phyloP scores from a whole-genome alignment of 1,140 invertebrate genomes.

The Phthorimaea operculella region DNA sequence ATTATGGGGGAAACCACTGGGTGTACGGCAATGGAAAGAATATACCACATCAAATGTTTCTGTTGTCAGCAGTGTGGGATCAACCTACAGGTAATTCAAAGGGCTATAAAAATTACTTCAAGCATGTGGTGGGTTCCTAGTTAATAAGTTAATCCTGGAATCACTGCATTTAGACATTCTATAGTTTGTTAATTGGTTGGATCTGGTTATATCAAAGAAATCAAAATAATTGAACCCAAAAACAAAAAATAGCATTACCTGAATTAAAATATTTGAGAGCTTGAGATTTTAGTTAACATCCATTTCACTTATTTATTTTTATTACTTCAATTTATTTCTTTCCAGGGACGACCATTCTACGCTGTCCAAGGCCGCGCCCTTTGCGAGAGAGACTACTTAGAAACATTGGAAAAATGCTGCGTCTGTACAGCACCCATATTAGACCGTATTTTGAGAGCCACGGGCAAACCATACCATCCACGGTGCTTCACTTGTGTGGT shows the following conservation, averaged over 20 bases:
- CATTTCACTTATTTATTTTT: not conserved
- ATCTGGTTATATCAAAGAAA: too few relatives aligned
- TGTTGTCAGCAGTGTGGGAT: conserved; percentile 91
- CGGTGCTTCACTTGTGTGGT: conserved; percentile 97
- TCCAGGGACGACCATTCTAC: conserved; percentile 90
- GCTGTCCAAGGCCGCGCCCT: conserved; percentile 91
- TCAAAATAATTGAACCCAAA: too few relatives aligned
- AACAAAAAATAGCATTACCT: too few relatives aligned
- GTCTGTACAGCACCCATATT: conserved; percentile 94
- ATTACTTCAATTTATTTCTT: conserved; percentile 8
- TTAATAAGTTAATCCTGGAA: too few relatives aligned
- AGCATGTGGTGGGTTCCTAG: too few relatives aligned
- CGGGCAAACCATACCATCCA: conserved; percentile 97
- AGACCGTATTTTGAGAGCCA: conserved; percentile 93
- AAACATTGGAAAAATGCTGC: conserved; percentile 96
- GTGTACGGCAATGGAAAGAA: conserved; percentile 95
- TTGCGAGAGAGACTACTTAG: conserved; percentile 94
- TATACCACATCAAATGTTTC: conserved; percentile 97
- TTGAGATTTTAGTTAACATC: too few relatives aligned
- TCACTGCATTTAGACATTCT: too few relatives aligned
- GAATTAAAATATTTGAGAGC: too few relatives aligned
- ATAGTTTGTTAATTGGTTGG: too few relatives aligned
- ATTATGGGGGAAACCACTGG: conserved; percentile 96
- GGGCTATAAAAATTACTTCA: too few relatives aligned
- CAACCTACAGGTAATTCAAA: conserved; percentile 71